A percentile compares a stretch with the other conserved stretches of the same genome.
Conservation (phyloP, 2,797 vertebrate genomes). For the Esox masquinongy region DNA sequence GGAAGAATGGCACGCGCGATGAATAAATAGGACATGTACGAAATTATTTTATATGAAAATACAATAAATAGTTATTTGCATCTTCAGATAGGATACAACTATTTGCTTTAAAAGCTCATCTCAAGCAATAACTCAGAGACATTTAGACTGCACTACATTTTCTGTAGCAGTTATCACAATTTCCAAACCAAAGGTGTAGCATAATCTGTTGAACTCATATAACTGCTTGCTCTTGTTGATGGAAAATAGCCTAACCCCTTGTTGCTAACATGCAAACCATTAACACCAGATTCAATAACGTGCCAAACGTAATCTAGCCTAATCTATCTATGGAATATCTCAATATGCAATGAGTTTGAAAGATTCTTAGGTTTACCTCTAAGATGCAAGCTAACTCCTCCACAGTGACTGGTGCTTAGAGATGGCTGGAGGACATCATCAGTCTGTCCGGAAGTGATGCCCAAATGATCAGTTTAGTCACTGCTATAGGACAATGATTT, state of each 20-base stretch:
- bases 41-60: not conserved
- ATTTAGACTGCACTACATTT: not conserved
- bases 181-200: no score
- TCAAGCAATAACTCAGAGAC: not conserved
- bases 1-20: conserved; percentile 11
- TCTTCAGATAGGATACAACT: not conserved
- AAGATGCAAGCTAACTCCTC: conserved; percentile 36
- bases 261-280: not conserved
- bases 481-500: not conserved
- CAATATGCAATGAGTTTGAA: not conserved
- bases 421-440: conserved; percentile 24
- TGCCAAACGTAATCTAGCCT: not conserved
- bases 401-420: conserved; percentile 9
- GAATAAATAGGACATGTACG: not conserved
- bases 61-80: conserved; percentile 3
- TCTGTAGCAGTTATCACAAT: not conserved
- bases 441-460: conserved; percentile 47
- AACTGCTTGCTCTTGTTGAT: not conserved
- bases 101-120: not conserved
- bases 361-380: conserved; percentile 46
- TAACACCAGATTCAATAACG: not conserved
- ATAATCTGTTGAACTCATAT: not conserved
- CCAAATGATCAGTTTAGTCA: conserved; percentile 23
- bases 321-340: not conserved
- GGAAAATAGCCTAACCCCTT: not conserved